Conservation (phyloP, 2,797 vertebrate species). For the Lates japonicus region DNA sequence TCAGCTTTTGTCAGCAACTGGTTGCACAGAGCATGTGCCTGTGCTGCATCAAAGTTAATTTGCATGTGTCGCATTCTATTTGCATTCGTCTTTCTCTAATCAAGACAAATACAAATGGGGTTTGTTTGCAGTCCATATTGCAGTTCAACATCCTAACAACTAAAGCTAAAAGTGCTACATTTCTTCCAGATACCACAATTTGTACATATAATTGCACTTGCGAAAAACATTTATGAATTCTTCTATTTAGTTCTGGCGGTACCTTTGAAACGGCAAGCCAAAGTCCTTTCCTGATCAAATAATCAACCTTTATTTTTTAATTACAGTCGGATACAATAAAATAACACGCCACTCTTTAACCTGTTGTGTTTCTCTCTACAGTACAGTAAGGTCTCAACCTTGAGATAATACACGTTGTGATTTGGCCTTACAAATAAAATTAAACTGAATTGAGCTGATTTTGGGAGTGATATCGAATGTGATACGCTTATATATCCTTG, state of each 20-base stretch:
- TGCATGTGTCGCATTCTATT: not conserved
- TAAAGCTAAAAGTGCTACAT: not conserved
- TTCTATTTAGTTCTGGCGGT: not conserved
- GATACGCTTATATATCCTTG: not conserved
- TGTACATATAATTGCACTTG: too few relatives aligned
- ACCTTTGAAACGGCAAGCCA: conserved; percentile 3
- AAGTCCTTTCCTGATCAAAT: conserved; percentile 11
- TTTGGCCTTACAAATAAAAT: too few relatives aligned
- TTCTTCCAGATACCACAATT: not conserved
- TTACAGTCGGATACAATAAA: conserved; percentile 8
- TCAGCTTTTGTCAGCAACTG: not conserved
- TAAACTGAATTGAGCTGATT: too few relatives aligned
- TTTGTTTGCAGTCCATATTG: not conserved
- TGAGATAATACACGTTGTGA: too few relatives aligned
- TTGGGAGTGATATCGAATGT: too few relatives aligned
- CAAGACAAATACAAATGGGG: not conserved
- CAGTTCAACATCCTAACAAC: not conserved
- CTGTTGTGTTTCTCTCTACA: too few relatives aligned
- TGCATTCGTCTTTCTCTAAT: conserved; percentile 19
- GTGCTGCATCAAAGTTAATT: conserved; percentile 16
- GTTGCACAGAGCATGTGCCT: conserved; percentile 14
- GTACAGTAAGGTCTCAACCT: too few relatives aligned
- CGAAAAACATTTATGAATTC: not conserved
- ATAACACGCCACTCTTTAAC: not conserved
- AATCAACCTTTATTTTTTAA: not conserved